Evolutionary conservation across 1,140 invertebrate species (phyloP), one percentile per base, ranked within the genome.

Genomic region (Galleria mellonella): DNA sequence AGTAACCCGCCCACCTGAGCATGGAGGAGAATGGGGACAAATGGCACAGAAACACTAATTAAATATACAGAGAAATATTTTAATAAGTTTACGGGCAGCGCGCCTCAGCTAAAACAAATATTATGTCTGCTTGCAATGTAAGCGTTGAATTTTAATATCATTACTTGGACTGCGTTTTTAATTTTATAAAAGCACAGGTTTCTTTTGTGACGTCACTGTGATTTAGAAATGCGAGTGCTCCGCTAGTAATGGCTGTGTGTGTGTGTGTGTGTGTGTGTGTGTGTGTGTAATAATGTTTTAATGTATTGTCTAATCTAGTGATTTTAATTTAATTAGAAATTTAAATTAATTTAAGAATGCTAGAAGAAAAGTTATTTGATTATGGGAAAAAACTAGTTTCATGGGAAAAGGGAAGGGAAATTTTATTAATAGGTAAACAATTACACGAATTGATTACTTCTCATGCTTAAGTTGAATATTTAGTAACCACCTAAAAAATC

Each of bases 41-140:
- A 79, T 76, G 75, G 70, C 50, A 69, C 62, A 60, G 57, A 47
- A 51, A 43, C 62, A 68, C 68, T 78, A 83, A 79, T 76, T 78
- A 78, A 83, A 83, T 83, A 79, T 72, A 67, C 53, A 64, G 65
- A 62, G 72, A 76, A 79, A 79, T 83, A 83, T 83, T 83, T 83
- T 83, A 83, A 79, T 79, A 78, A 79, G 78, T 83, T 83, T 83
- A 83, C 57, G 75, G 55, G 46, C 53, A 35, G 40, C 17, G 17
- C 17, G 17, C 17, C 17, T 58, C 55, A 51, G 63, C 64, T 72
- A 73, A 83, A 83, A 71, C 73, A 83, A 83, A 83, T 79, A 43
- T 79, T 83, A 72, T 73, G 78, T 79, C 70, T 62, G 64, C 62
- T 55, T 65, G 57, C 62, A 53, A 58, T 65, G 65, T 73, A 68